Evolutionary conservation across 2,113 vertebrate species (phyloP), one percentile per base, ranked within the genome.

Genomic region (Australoheros scitulus): DNA sequence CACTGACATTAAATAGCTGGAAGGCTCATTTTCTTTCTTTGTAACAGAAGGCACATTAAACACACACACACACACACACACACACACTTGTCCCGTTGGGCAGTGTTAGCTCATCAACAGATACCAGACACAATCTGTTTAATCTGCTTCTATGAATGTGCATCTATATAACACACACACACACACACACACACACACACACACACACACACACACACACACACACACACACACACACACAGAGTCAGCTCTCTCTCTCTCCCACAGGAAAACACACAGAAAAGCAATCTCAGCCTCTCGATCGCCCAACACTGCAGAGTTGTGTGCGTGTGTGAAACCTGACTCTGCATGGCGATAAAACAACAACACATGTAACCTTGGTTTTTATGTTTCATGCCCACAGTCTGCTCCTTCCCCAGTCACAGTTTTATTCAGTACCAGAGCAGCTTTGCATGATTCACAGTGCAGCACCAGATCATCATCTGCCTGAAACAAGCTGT

Each of bases 91-190:
- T 79, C 88, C 90, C 83, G n/a, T 72, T 22, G 85, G 87, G 87
- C 88, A 89, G 87, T 87, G 92, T 90, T 88, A 86, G 79, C 90
- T 92, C 89, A 87, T 91, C 90, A 89, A 88, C 90, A 88, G 85
- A 88, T 85, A 84, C 56, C 63, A 87, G 85, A 90, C 88, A 91
- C 87, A 93, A 93, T 91, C 91, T 92, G 87, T 89, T 90, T 90
- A 83, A 89, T 92, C 89, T 92, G 87, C 85, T 90, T 72, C 80
- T 83, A 91, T 87, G 82, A 88, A 92, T 92, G 87, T 90, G 85
- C 41, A 90, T 87, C 87, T 81, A 87, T 87, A 80, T 75, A 82
- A 80, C 52, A 70, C 77, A 82, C 81, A 74, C 78, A 83, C 83
- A 80, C 79, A 79, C 77, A 74, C 70, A 56, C 36, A 61, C 29